These are phyloP conservation scores for Gadus chalcogrammus DNA, from an alignment of 2,113 vertebrate species.

Conservation along the genomic window DNA sequence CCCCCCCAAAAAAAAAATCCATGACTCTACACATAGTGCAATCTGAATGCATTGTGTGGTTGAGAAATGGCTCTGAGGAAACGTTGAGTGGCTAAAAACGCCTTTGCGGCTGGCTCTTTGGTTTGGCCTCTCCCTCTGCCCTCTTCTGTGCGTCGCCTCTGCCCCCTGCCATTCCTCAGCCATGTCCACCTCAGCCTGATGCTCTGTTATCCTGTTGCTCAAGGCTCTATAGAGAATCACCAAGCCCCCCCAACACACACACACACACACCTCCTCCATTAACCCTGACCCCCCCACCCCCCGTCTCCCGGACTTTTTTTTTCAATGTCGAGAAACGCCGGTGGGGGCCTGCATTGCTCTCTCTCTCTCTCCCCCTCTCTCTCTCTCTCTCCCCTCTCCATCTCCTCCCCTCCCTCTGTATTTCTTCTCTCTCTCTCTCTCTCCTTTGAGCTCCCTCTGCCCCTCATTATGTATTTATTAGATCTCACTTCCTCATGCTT, in stretches of 20 bases:
- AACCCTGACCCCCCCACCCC: too few species aligned
- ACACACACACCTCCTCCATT: constrained; percentile 4
- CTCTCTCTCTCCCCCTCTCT: too few species aligned
- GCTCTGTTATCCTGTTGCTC: constrained; percentile 56
- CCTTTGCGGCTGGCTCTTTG: too few species aligned
- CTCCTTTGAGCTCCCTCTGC: constrained; percentile 37
- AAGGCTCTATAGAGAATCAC: constrained; percentile 37
- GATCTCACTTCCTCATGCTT: constrained; percentile 61
- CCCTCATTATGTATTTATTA: constrained; percentile 71
- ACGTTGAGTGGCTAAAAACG: too few species aligned
- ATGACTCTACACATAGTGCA: too few species aligned
- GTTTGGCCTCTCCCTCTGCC: neutral
- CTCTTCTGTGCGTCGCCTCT: constrained; percentile 36
- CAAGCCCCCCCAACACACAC: too few species aligned
- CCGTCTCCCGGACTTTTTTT: constrained; percentile 13
- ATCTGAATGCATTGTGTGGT: too few species aligned
- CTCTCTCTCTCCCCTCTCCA: too few species aligned
- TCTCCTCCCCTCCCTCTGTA: too few species aligned
- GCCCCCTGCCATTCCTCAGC: constrained; percentile 54
- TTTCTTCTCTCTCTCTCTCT: too few species aligned
- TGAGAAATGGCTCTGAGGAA: too few species aligned
- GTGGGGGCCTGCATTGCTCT: constrained; percentile 56
- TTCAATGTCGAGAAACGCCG: constrained; percentile 49
- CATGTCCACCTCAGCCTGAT: constrained; percentile 41
- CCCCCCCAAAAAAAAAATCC: too few species aligned